Evolutionary conservation across 2,797 vertebrate genomes (phyloP), one percentile per base, ranked within the genome.

Genomic region (Liasis olivaceus): DNA sequence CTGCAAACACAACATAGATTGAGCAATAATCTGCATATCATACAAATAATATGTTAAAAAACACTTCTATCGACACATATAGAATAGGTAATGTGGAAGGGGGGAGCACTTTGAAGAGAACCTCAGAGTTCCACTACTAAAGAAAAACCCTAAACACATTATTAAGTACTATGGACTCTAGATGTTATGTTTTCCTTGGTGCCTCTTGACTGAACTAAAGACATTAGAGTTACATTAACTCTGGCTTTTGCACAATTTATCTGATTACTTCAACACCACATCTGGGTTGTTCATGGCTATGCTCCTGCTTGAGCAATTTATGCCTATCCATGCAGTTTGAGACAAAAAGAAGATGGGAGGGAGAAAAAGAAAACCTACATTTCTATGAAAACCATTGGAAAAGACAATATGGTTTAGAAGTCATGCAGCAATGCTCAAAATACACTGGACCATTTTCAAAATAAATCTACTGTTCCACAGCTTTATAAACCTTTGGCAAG

Each of bases 161-260:
- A 91, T 92, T 81, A 64, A 66, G 2, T 51, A 56, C 26, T 2
- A 0, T 9, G 85, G 77, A 91, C 92, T 26, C n/a, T 91, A 42
- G 56, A 58, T 15, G 64, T 28, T 12, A 59, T 92, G 91, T 69
- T 92, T 88, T 51, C 22, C 2, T n/a, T 90, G 64, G n/a, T 62
- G 60, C 11, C 8, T 72, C 84, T 85, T 94, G 89, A 3, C 4
- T 77, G 26, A 64, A 62, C 89, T 81, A 2, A 42, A 92, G 47
- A 36, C 87, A 59, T 93, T 72, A 77, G 8, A 31, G 64, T 94
- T 93, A 89, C 56, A 3, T 2, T 4, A 24, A 22, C 22, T 92
- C 1, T 26, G 47, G 26, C 90, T 85, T 95, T 95, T 64, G 62
- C 88, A 12, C 89, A 94, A 85, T n/a, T 42, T 86, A 66, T 66